Evolutionary conservation across 2,888 invertebrate species (phyloP), one percentile per base, ranked within the genome.

Genomic region (Phania funesta): DNA sequence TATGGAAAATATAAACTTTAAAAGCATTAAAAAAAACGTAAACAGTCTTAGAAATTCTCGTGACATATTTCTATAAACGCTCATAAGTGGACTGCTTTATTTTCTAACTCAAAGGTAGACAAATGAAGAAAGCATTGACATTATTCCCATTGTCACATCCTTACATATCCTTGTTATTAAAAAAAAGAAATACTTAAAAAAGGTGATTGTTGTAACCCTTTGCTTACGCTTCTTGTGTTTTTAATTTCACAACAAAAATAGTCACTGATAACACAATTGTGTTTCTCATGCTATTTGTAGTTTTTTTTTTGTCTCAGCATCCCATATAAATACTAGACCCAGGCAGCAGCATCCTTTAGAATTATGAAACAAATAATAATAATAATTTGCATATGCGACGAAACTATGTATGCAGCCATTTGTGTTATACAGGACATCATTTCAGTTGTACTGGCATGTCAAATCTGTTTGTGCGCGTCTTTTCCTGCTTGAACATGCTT

Each of bases 171-270:
- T 56, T 71, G 52, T 77, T 64, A 9, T 56, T 0, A 65, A 65
- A 52, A 60, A 46, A 46, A 67, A 22, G 22, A 54, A 32, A 44
- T 8, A 46, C 24, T 52, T 50, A 11, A 38, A 38, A 75, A 67
- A 74, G 68, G 73, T 81, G 76, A 64, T 56, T 74, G 54, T 44
- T 81, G 77, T 77, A 81, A 81, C 77, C 81, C 81, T 77, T 81
- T 78, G 62, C 56, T 41, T 41, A 16, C 60, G 5, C 1, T 0
- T 60, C 20, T 26, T 29, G 29, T 29, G 29, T 44, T 41, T 60
- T 62, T 64, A 24, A 24, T 44, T 24, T 44, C 41, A 76, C 29
- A n/a, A n/a, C n/a, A 62, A 44, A 54, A 52, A 58, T 50, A 65
- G 29, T 54, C 74, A 54, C 22, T 56, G 71, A 71, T 60, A 73